A percentile compares a stretch with the other conserved stretches of the same genome.
These are phyloP conservation scores for Hyposoter didymator DNA, from an alignment of 2,888 invertebrate genomes.

Conservation along the genomic window DNA sequence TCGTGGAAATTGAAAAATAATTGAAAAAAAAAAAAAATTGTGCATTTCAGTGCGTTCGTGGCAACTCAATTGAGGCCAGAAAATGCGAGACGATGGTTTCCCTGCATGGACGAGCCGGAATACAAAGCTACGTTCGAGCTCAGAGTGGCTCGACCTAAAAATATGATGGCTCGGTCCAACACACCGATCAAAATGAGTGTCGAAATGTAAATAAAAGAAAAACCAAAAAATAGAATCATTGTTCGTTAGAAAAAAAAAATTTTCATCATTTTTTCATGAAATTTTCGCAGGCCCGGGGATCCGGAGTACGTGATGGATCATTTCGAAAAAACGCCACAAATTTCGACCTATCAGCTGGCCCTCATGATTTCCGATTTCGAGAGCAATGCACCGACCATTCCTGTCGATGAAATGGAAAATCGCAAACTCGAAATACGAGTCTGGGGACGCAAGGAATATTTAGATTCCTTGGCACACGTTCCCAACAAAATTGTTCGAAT, in stretches of 20 bases:
- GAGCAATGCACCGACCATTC: slow-evolving; percentile 80
- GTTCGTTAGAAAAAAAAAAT: not conserved
- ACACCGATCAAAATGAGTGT: slow-evolving; percentile 86
- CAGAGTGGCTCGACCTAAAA: slow-evolving; percentile 87
- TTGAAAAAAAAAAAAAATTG: slow-evolving; percentile 16
- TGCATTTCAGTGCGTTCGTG: slow-evolving; percentile 85
- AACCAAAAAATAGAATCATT: not conserved
- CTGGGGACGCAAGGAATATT: slow-evolving; percentile 88
- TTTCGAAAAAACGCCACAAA: slow-evolving; percentile 90
- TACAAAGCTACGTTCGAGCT: slow-evolving; percentile 90
- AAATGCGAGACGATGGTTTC: slow-evolving; percentile 91
- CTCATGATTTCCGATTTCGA: slow-evolving; percentile 89
- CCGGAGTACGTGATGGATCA: slow-evolving; percentile 88
- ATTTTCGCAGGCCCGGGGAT: slow-evolving; percentile 84
- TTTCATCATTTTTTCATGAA: not conserved
- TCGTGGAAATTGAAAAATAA: not conserved
- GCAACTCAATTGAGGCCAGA: slow-evolving; percentile 90
- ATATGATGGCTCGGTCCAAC: slow-evolving; percentile 87
- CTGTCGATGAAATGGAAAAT: slow-evolving; percentile 84
- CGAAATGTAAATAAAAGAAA: slow-evolving; percentile 86
- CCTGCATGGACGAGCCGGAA: slow-evolving; percentile 92
- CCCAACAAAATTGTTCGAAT: slow-evolving; percentile 87
- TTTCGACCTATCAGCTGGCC: slow-evolving; percentile 91
- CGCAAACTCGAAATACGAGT: slow-evolving; percentile 85
- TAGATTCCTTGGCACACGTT: slow-evolving; percentile 86